These are phyloP conservation scores for Orchesella flavescens DNA, from an alignment of 2,888 invertebrate genomes.

Conservation along the genomic window DNA sequence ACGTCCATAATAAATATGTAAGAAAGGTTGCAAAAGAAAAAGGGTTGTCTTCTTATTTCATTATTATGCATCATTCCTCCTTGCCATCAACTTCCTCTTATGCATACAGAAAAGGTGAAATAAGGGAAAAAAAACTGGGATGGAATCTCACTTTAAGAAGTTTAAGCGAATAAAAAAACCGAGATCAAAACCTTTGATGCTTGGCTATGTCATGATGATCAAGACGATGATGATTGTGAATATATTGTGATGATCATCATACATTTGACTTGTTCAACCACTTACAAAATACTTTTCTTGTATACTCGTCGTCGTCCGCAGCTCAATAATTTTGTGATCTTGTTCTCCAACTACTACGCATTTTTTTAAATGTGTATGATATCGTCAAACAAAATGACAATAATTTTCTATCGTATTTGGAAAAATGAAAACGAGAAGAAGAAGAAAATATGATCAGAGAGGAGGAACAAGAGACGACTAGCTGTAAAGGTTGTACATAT, in stretches of 20 bases:
- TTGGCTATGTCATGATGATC: slow-evolving; percentile 26
- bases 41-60: slow-evolving; percentile 9
- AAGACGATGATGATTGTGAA: slow-evolving; percentile 48
- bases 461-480: slow-evolving; percentile 30
- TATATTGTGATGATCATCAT: slow-evolving; percentile 38
- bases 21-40: slow-evolving; percentile 42
- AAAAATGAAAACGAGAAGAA: slow-evolving; percentile 28
- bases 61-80: slow-evolving; percentile 36
- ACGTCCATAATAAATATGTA: not conserved
- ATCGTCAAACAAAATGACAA: slow-evolving; percentile 22
- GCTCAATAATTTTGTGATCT: too few relatives aligned
- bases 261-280: slow-evolving; percentile 52
- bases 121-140: not conserved
- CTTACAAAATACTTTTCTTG: slow-evolving; percentile 19
- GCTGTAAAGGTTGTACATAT: slow-evolving; percentile 52
- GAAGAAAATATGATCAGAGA: not conserved
- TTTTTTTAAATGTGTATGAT: slow-evolving; percentile 7
- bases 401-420: slow-evolving; percentile 61
- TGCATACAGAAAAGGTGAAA: slow-evolving; percentile 34
- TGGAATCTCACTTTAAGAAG: not conserved
- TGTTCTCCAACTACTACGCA: slow-evolving; percentile 8
- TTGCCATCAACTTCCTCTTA: slow-evolving; percentile 44
- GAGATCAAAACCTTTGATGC: slow-evolving; percentile 10
- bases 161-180: not conserved
- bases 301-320: too few relatives aligned